Evolutionary conservation across 2,797 vertebrate genomes (phyloP).

Genomic region (Myotis findleyi): DNA sequence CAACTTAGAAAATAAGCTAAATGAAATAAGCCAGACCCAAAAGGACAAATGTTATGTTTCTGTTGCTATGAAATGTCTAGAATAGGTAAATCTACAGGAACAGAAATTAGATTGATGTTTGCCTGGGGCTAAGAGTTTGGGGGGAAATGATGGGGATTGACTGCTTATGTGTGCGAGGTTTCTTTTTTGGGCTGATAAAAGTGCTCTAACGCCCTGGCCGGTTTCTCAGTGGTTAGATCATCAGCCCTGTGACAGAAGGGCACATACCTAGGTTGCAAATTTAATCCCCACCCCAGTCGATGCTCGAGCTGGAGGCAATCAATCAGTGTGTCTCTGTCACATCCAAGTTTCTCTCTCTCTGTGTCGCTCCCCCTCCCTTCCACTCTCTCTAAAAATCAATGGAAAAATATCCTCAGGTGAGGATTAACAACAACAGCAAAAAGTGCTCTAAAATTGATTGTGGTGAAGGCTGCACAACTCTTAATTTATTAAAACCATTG

Average conservation of each 20-base stretch:
- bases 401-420: no score
- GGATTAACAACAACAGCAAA: neutral
- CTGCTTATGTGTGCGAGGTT: neutral
- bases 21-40: neutral
- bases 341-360: no score
- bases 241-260: no score
- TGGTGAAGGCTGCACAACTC: neutral
- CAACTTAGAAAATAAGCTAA: neutral
- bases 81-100: neutral
- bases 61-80: neutral
- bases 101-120: neutral
- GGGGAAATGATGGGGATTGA: neutral
- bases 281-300: no score
- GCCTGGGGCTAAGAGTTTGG: neutral
- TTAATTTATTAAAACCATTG: neutral
- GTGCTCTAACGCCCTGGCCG: neutral
- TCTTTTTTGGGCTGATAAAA: neutral
- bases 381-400: no score
- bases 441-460: constrained; percentile 34
- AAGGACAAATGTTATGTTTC: neutral
- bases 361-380: no score
- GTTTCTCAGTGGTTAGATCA: no score
- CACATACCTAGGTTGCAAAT: no score
- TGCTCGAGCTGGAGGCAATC: no score
- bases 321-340: no score